Conservation (phyloP, 2,113 vertebrate genomes). For the Galeopterus variegatus region DNA sequence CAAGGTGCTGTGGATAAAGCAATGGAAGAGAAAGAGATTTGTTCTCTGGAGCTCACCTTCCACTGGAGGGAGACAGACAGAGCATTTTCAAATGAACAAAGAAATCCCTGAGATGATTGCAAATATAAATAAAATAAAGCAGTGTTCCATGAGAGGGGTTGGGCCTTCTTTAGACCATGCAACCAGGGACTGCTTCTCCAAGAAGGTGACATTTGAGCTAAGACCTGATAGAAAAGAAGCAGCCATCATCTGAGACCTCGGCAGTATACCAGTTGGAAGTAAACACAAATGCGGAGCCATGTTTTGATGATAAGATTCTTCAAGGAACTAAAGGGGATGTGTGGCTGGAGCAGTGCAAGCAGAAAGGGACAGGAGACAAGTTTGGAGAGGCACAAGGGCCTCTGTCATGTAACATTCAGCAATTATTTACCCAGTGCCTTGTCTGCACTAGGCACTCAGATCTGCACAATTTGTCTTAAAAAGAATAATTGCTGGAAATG, state of each 20-base stretch:
- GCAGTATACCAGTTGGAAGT: accelerated
- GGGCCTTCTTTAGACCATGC: background rate
- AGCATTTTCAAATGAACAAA: background rate
- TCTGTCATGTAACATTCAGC: accelerated
- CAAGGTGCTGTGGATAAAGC: background rate
- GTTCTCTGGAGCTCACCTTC: background rate
- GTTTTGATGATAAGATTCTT: background rate
- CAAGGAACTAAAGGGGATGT: accelerated
- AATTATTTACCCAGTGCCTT: background rate
- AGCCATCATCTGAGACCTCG: accelerated
- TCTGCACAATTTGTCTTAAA: background rate
- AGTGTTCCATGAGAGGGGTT: background rate
- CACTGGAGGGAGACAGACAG: background rate
- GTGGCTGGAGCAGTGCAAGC: no score
- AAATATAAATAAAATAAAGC: background rate
- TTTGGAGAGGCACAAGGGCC: accelerated
- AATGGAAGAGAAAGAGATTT: background rate
- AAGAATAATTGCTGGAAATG: background rate
- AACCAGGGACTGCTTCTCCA: accelerated
- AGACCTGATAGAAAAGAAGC: background rate
- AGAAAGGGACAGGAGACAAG: background rate
- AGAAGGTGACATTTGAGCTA: background rate
- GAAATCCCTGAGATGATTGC: background rate
- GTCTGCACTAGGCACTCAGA: background rate
- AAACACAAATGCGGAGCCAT: accelerated